Conservation (phyloP, 2,888 invertebrate species). For the Xanthorhoe spadicearia region DNA sequence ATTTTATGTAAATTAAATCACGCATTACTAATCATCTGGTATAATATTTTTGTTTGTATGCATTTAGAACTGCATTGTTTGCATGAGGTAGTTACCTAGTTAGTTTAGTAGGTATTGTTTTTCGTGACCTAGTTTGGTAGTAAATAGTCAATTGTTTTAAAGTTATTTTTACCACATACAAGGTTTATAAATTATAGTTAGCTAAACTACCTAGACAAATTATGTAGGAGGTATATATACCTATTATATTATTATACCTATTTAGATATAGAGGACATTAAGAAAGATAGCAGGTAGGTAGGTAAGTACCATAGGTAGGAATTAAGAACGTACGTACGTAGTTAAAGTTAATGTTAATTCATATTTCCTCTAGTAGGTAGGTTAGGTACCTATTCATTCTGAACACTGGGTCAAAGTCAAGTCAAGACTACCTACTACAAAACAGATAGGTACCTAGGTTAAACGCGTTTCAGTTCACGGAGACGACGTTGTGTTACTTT, state of each 20-base stretch:
- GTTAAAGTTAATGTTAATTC: too few relatives aligned
- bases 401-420: background rate
- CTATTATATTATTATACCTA: too few relatives aligned
- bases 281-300: background rate
- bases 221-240: too few relatives aligned
- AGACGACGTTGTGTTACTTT: too few relatives aligned
- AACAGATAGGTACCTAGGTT: too few relatives aligned
- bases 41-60: slow-evolving; percentile 65
- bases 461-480: background rate
- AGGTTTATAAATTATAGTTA: background rate
- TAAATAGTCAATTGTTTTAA: slow-evolving; percentile 7
- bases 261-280: too few relatives aligned
- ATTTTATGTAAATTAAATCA: slow-evolving; percentile 53
- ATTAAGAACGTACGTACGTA: background rate
- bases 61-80: slow-evolving; percentile 73
- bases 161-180: background rate
- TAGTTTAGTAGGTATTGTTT: slow-evolving; percentile 41
- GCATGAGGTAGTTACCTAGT: too few relatives aligned
- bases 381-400: background rate
- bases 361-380: background rate
- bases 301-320: background rate
- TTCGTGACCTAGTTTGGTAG: slow-evolving; percentile 50
- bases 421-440: too few relatives aligned
- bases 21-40: slow-evolving; percentile 40
- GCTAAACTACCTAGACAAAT: too few relatives aligned